Evolutionary conservation across 1,140 invertebrate species (phyloP), one percentile per base, ranked within the genome.

Genomic region (Chelonus insularis): DNA sequence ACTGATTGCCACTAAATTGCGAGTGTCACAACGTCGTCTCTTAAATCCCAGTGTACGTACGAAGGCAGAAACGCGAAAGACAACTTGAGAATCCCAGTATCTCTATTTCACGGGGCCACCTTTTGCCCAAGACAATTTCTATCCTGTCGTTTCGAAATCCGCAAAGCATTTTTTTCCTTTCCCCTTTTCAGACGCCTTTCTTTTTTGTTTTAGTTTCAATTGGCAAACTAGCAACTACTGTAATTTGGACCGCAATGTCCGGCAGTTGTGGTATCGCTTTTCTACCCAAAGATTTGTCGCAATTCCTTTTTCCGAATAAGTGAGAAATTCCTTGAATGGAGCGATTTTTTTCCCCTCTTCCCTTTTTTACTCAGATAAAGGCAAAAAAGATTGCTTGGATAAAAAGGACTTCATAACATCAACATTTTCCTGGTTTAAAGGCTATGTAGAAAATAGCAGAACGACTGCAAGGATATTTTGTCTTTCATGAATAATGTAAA

Each of bases 1-100:
- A 67, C 61, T 73, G 73, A 74, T 76, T 73, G 72, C 71, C 66
- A 68, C 68, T 73, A 74, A 76, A 76, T 76, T 75, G 71, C 71
- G 54, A 70, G 67, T 65, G 68, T 68, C 67, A 64, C 69, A 60
- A 64, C 68, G 65, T 62, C 68, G 67, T 71, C 67, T 71, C 63
- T 68, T 64, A 43, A 62, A 64, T 65, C 68, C 68, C 66, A 57
- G 62, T 63, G 64, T 61, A 58, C 21, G 51, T 37, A 48, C 43
- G 51, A 54, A 61, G 41, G 54, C 9, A 32, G n/a, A 32, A 20
- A 41, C 37, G 12, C 43, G 9, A 48, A 7, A 58, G 29, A 51
- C 47, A 41, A 59, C 45, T 59, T 4, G 50, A 54, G 58, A 60
- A 60, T 60, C 37, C 23, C 50, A 54, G 58, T 51, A 43, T 65